Evolutionary conservation across 2,888 invertebrate species (phyloP), one percentile per base, ranked within the genome.

Genomic region (Trisateles emortualis): DNA sequence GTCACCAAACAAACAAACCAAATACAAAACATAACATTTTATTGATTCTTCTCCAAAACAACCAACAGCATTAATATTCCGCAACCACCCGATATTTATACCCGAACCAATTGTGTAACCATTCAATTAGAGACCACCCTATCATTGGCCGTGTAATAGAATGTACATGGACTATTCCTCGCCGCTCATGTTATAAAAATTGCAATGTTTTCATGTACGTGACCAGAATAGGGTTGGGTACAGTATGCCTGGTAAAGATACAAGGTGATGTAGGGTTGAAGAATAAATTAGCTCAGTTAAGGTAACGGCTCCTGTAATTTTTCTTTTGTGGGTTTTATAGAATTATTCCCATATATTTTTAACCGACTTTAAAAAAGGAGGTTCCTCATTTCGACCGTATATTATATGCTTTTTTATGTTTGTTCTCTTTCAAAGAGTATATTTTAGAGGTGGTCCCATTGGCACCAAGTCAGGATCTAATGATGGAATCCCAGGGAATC

Each of bases 141-240:
- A 60, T 61, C 29, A 49, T 56, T 52, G 44, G 30, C 41, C 39
- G 40, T 44, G 22, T 56, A 66, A 60, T 56, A 51, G 33, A 61
- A 53, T 57, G 53, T 56, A 57, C 47, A 52, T 59, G 54, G 49
- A 61, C 52, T 58, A 24, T 38, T 38, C 40, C 46, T 29, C 33
- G 42, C 16, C 52, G 61, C 59, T 72, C 58, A 62, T 72, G 74
- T 78, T 78, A 79, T 82, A 81, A 82, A 84, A 83, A 81, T 79
- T 78, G 81, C 80, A 77, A 79, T 79, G 78, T 80, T 79, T 75
- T 67, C 63, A 59, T 56, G 42, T 62, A 83, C 84, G 84, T 83
- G 84, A 54, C 49, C 4, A 0, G 79, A 76, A 74, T 83, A 17
- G 13, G 44, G 39, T 33, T 40, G 32, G 16, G 13, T 47, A 47